Evolutionary conservation across 2,888 invertebrate genomes (phyloP), one percentile per base, ranked within the genome.

Genomic region (Pseudoips prasinana): DNA sequence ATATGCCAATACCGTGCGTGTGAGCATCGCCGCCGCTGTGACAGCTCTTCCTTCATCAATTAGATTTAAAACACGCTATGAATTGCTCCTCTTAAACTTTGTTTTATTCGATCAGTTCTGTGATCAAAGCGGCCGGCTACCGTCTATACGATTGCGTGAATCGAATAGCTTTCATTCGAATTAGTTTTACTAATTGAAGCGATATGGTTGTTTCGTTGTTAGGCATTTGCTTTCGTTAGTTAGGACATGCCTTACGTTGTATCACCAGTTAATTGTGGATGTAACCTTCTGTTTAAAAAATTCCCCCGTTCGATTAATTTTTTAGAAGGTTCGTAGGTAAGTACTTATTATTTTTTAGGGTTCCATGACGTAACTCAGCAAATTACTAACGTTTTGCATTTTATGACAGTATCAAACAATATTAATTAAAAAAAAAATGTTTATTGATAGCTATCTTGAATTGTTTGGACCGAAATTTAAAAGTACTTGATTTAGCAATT

Each of bases 201-300:
- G 62, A 64, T 69, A 64, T 64, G 55, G 62, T 67, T 65, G 66
- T 64, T 57, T 40, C 50, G 55, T 53, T 49, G 57, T 60, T 71
- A 65, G 62, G 66, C 64, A 73, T 76, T 76, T 62, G 68, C 70
- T 74, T 68, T 73, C 68, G 73, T 78, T 70, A 68, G 68, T 64
- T 58, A 47, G n/a, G 57, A 60, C 59, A 55, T 54, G 39, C 43
- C 41, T 26, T 23, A 11, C 1, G 10, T 29, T 32, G 30, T 44
- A 44, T 56, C 42, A 55, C 39, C 43, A 41, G 46, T 22, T 52
- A 55, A 49, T 55, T 34, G 41, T 35, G 24, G 20, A 25, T 32
- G 29, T 26, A 39, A 39, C 25, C n/a, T n/a, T n/a, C 24, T 38
- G 25, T 39, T 39, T 39, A n/a, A n/a, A n/a, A n/a, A n/a, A n/a